Percentiles rank a stretch among this genome's conserved stretches.
Conservation (phyloP, 2,888 invertebrate genomes). For the Chrysina gloriosa region DNA sequence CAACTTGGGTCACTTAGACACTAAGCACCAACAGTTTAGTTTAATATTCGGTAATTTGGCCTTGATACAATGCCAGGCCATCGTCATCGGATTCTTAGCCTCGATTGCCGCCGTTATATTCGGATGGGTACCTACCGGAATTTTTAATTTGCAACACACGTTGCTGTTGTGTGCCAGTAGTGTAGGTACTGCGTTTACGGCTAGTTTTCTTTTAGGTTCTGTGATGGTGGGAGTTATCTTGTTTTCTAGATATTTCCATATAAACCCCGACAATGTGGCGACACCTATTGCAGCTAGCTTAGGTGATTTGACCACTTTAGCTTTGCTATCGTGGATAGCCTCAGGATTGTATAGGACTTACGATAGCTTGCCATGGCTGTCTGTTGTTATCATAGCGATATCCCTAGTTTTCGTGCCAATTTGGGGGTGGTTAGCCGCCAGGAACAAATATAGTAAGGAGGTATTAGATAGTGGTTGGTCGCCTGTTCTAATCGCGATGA, state of each 20-base stretch:
- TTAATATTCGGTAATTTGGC: slow-evolving; percentile 79
- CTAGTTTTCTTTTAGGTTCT: slow-evolving; percentile 84
- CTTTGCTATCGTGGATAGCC: slow-evolving; percentile 83
- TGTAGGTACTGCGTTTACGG: slow-evolving; percentile 87
- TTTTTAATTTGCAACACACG: slow-evolving; percentile 82
- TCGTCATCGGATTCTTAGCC: slow-evolving; percentile 86
- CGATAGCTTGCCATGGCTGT: slow-evolving; percentile 72
- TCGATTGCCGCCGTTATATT: slow-evolving; percentile 85
- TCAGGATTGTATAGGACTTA: slow-evolving; percentile 72
- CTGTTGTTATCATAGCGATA: slow-evolving; percentile 74
- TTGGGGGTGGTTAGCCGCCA: slow-evolving; percentile 83
- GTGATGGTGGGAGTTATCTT: slow-evolving; percentile 89
- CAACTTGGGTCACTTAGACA: slow-evolving; percentile 85
- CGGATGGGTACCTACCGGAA: slow-evolving; percentile 86
- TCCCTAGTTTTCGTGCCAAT: slow-evolving; percentile 81
- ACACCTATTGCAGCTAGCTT: slow-evolving; percentile 93
- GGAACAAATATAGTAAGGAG: slow-evolving; percentile 83
- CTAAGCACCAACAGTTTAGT: slow-evolving; percentile 69
- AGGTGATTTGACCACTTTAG: slow-evolving; percentile 89
- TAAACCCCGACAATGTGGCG: slow-evolving; percentile 94
- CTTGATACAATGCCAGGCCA: slow-evolving; percentile 81
- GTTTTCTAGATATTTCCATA: slow-evolving; percentile 78
- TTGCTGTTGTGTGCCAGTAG: slow-evolving; percentile 87
- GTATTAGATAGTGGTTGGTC: slow-evolving; percentile 90
- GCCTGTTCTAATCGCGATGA: slow-evolving; percentile 91